Evolutionary conservation across 2,888 invertebrate species (phyloP), one percentile per base, ranked within the genome.

Genomic region (Azorinus chamasolen): DNA sequence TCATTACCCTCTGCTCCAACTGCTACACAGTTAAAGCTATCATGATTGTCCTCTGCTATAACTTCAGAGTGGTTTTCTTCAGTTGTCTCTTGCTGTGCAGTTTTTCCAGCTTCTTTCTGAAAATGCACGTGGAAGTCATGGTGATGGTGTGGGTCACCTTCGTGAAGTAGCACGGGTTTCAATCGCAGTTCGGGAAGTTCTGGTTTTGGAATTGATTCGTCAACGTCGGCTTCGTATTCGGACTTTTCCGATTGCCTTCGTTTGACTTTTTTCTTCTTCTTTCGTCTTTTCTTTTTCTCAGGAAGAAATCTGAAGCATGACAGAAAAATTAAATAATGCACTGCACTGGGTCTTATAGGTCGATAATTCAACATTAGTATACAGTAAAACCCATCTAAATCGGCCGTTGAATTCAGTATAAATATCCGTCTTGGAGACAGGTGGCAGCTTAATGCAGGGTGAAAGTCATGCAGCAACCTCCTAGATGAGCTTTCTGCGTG

Each of bases 91-190:
- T 51, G 20, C n/a, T 5, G 4, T 14, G 4, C 45, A 16, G 4
- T 16, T 8, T 45, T 16, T 5, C 6, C 12, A 16, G 32, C 32
- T 8, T 12, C 54, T 27, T 14, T 18, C 20, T 54, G 58, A 48
- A 77, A 77, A 59, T 77, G 77, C 12, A 77, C 77, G 39, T 77
- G 77, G 32, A 66, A 63, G 37, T 71, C 25, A 12, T 37, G 48
- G 22, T 57, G 62, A 18, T 77, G 71, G 20, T 77, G 72, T 18
- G 65, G 68, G 12, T 50, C 39, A 1, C 69, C 62, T 16, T 62
- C 55, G 27, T 70, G 61, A 4, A 62, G 37, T 16, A 70, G 61
- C 10, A 37, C 69, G 2, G 69, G 61, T 41, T 55, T 62, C 27
- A 54, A 25, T 53, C 63, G 77, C 72, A 72, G 57, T 37, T 72